Base-by-base conservation (phyloP, 1,140 invertebrate species). In the Bombyx mandarina region DNA sequence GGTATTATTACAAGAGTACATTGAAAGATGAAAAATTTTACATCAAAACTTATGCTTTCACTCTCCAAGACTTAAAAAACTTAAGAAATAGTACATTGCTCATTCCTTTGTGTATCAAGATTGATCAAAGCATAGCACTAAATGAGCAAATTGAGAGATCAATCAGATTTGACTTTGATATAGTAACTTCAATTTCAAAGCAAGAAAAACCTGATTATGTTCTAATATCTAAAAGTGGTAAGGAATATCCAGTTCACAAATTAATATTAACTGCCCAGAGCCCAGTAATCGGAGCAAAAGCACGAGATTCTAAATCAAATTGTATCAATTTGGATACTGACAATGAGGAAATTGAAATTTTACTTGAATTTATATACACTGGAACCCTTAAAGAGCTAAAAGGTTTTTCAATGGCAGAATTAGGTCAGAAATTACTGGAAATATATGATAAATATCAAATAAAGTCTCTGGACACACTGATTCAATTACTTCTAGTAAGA, bases 361-460 rank as follows among this genome's bases (percentile, higher is more conserved):
- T 86, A 10, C n/a, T 86, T 3, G 56, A 86, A 43, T 83, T 75
- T 55, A 52, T 83, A 22, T 82, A 82, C 45, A 79, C 73, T 8
- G 78, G 77, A 4, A 68, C 66, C 7, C 73, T 83, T 12, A 72
- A 73, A 56, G 58, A 81, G 50, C 26, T 35, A 35, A 35, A 35
- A 35, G 26, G 26, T 1, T 35, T 5, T 5, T 35, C 26, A 35
- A 3, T 35, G 26, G 26, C 26, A 35, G 26, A 2, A 35, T 35
- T 35, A 35, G 26, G 26, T 35, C 26, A 35, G 26, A 35, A 69
- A 46, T 54, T 84, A 7, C 46, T 80, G 6, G 62, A 75, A 10
- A 59, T 84, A 45, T 71, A 75, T 6, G 57, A 68, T 6, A 76
- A 64, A 61, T 82, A 75, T 56, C 55, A 84, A 47, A 54, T 84